Base-by-base conservation (phyloP, 2,888 invertebrate genomes). In the Campoplex capitator region DNA sequence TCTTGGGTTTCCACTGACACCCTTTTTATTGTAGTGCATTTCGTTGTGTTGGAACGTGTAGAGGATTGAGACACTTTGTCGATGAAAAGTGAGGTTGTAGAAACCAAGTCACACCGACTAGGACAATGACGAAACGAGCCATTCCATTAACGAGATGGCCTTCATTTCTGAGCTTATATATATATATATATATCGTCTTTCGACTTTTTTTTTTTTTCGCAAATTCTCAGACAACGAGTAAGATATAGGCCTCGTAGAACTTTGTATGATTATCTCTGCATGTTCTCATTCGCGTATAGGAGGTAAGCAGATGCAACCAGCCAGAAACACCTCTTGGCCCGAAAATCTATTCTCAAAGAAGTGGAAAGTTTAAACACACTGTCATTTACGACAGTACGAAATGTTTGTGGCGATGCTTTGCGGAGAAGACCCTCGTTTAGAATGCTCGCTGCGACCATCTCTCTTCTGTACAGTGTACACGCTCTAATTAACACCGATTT, bases 81-180 rank as follows among this genome's bases (percentile, higher is more conserved):
- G 56, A 65, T 71, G 76, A 54, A 81, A 62, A 58, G 42, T 58
- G 58, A 65, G 56, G 68, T 78, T 54, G 32, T 58, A 74, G 81
- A 54, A 73, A 77, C 48, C 65, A 23, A 51, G 77, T 73, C 13
- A 76, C 51, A 65, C 81, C 70, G 82, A 88, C 87, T 79, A 88
- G 87, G 88, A 89, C 89, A 87, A 88, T 89, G 90, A 89, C 85
- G 86, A 87, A 89, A 88, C 86, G 89, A 84, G 86, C 87, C 89
- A 89, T 90, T 90, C 85, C 88, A 84, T 88, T 87, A 88, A 87
- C 77, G 85, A 79, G 56, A 75, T 76, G 74, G 68, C 80, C 73
- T 82, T 81, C 79, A 81, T 74, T 86, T 84, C 54, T 84, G 35
- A 32, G 81, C 38, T 81, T 67, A 18, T 23, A 42, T 51, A 38